Conservation (phyloP, 1,140 invertebrate species). For the Chelonus insularis region DNA sequence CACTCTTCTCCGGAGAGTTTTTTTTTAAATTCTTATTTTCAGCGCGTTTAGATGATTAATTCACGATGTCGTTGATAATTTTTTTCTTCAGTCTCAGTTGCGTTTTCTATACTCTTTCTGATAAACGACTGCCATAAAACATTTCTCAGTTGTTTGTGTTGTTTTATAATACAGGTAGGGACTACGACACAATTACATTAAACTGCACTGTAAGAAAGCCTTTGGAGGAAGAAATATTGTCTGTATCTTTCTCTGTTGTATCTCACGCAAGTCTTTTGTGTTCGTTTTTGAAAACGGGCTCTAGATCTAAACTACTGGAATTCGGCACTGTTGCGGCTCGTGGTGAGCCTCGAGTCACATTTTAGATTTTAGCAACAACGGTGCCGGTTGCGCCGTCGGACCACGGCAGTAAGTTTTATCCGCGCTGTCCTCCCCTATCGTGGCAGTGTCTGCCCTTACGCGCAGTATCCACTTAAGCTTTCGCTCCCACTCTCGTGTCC, state of each 20-base stretch:
- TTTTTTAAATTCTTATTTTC: constrained; percentile 10
- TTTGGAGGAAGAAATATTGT: too few species aligned
- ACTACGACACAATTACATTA: too few species aligned
- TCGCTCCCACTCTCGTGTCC: background rate
- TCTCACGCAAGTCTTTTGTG: background rate
- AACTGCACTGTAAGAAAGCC: too few species aligned
- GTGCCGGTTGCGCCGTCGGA: constrained; percentile 36
- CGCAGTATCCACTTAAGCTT: constrained; percentile 3
- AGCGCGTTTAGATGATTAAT: too few species aligned
- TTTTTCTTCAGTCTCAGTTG: too few species aligned
- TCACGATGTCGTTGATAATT: too few species aligned
- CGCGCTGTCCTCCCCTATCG: constrained; percentile 36
- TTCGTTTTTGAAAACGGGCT: background rate
- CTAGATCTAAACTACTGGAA: constrained; percentile 40
- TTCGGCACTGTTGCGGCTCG: constrained; percentile 30
- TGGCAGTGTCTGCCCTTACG: constrained; percentile 20
- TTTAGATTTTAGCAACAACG: constrained; percentile 39
- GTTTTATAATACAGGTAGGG: too few species aligned
- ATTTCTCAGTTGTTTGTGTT: too few species aligned
- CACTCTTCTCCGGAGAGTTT: constrained; percentile 26
- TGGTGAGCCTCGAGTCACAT: constrained; percentile 44
- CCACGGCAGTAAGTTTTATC: constrained; percentile 38
- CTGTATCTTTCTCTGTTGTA: too few species aligned
- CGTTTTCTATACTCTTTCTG: too few species aligned
- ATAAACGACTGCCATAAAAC: too few species aligned